These are phyloP conservation scores for Myrmecophaga tridactyla DNA, from an alignment of 2,113 vertebrate species.

Conservation along the genomic window DNA sequence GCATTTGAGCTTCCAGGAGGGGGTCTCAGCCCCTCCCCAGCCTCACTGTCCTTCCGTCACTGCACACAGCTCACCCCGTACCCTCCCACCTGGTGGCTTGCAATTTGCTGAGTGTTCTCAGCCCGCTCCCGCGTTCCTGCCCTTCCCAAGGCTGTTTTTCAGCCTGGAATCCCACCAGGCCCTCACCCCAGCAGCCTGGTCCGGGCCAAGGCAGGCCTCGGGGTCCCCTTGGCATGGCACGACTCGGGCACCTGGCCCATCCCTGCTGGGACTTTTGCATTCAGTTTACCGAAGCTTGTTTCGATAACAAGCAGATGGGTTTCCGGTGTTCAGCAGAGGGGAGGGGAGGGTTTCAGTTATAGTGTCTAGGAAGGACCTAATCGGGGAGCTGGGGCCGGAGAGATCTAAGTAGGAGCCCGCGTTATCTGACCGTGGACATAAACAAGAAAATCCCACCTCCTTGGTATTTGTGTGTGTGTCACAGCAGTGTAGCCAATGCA, in stretches of 20 bases:
- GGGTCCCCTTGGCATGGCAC: no score
- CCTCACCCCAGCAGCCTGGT: background rate
- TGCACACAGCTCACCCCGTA: rapidly evolving
- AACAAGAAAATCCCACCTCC: background rate
- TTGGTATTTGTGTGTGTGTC: background rate
- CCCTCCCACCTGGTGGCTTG: background rate
- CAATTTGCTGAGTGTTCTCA: background rate
- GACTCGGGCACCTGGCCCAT: rapidly evolving
- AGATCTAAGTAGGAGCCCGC: background rate
- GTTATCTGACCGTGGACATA: background rate
- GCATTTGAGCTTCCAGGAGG: background rate
- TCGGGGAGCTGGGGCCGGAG: background rate
- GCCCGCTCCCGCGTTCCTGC: background rate
- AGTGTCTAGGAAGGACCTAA: background rate
- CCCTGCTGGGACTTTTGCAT: background rate
- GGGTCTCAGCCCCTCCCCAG: background rate
- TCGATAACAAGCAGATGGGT: background rate
- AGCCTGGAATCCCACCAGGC: background rate
- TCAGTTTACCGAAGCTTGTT: background rate
- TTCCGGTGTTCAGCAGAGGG: background rate
- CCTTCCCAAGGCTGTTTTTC: background rate
- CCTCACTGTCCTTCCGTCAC: rapidly evolving
- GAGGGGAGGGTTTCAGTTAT: background rate
- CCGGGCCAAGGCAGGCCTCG: no score
- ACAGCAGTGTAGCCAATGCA: background rate